phyloP scores from a whole-genome alignment of 2,113 vertebrate species.

The Macaca nemestrina region DNA sequence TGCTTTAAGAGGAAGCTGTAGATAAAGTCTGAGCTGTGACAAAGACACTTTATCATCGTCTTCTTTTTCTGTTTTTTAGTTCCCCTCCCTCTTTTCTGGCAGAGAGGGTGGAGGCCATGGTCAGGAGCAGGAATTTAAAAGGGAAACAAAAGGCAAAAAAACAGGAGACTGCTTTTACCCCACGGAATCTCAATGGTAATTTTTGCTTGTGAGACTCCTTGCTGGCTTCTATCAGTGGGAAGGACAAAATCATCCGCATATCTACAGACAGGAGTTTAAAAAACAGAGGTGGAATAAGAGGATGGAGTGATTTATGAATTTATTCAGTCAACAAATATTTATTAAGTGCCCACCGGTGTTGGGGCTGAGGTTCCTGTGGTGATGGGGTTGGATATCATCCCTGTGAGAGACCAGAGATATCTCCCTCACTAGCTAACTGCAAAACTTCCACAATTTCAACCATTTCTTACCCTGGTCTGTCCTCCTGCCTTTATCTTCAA shows the following conservation, averaged over 20 bases:
- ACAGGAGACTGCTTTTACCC: background rate
- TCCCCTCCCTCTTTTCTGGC: conserved; percentile 49
- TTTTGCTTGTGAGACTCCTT: background rate
- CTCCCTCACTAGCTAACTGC: background rate
- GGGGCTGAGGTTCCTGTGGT: background rate
- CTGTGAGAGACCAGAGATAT: background rate
- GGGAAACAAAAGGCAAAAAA: conserved; percentile 55
- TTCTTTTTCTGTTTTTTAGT: conserved; percentile 9
- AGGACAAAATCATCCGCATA: background rate
- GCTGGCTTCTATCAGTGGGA: background rate
- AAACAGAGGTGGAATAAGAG: background rate
- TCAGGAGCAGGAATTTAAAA: conserved; percentile 39
- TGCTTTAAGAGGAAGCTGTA: conserved; percentile 64
- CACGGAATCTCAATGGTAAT: background rate
- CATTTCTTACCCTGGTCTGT: background rate
- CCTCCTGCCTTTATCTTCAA: background rate
- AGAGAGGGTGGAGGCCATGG: background rate
- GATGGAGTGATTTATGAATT: background rate
- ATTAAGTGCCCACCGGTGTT: background rate
- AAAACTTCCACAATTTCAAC: background rate
- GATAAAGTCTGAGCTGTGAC: conserved; percentile 73
- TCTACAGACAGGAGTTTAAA: background rate
- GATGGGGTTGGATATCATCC: background rate
- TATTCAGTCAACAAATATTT: background rate
- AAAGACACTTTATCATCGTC: conserved; percentile 63